Evolutionary conservation across 2,888 invertebrate species (phyloP).

Genomic region (Drosophila dives): DNA sequence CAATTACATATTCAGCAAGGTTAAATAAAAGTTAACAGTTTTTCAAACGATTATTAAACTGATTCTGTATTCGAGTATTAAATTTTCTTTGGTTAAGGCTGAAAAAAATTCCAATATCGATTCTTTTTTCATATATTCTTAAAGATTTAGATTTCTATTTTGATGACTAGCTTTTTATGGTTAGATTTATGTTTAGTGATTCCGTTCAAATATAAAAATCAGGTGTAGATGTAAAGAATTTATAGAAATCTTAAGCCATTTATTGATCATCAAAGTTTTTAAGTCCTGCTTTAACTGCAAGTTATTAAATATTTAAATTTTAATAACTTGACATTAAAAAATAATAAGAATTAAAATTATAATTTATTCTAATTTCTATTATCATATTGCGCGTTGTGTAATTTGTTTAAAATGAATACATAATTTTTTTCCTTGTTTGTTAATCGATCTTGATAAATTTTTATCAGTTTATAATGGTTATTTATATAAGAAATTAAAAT

Average conservation of each 20-base stretch:
- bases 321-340: background rate
- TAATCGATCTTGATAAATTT: background rate
- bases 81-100: background rate
- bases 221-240: background rate
- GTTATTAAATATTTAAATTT: background rate
- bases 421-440: background rate
- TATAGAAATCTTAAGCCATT: background rate
- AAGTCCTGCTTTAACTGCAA: background rate
- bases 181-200: background rate
- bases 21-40: constrained; percentile 18
- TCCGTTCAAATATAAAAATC: background rate
- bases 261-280: background rate
- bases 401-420: background rate
- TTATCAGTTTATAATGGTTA: background rate
- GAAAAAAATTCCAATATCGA: background rate
- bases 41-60: background rate
- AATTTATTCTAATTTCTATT: background rate
- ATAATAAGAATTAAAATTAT: background rate
- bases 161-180: background rate
- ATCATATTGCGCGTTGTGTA: background rate
- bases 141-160: background rate
- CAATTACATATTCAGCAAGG: constrained; percentile 29
- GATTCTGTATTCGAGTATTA: background rate
- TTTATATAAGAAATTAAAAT: background rate
- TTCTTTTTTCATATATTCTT: no score